Base-by-base conservation (phyloP, 2,113 vertebrate species). In the Oriolus oriolus region DNA sequence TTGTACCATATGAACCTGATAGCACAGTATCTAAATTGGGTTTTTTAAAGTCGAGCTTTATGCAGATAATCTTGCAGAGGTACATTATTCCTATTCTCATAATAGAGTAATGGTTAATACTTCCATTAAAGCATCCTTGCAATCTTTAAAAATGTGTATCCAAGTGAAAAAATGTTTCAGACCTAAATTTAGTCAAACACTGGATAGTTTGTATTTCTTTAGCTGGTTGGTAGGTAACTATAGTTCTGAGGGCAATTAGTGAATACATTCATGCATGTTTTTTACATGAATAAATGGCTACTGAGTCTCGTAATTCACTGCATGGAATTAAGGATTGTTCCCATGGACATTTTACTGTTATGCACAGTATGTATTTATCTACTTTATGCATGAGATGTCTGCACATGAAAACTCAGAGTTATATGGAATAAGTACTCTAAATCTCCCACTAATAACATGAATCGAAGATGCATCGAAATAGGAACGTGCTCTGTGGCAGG, bases 331-430 rank as follows among this genome's bases (percentile, higher is more conserved):
- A 68, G 69, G 68, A 37, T 83, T 79, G 91, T 89, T 85, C 41
- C 70, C 79, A 37, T 85, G 88, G 50, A 77, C 90, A 74, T 89
- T 74, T 85, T 30, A 47, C 82, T 94, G 87, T 90, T 52, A 8
- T 26, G 63, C 66, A 35, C 56, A 74, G 45, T 74, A 5, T 70
- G 68, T 52, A 16, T 24, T 10, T 50, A 41, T 70, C 57, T 81
- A 26, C 60, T 84, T 84, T n/a, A 71, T 91, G 97, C 97, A 97
- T 97, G 97, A 93, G 60, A 30, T 64, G 71, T 90, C 68, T 65
- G 31, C 61, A 5, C 44, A 41, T 56, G 41, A 49, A 79, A 89
- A 73, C 26, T 3, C 2, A 17, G 53, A 59, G 33, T 47, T 53
- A 1, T 12, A 10, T 54, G 26, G 65, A 44, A 35, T 22, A 64